These are phyloP conservation scores for Pocillopora grandis DNA, from an alignment of 92 coral and sea anemone genomes.

Conservation along the genomic window DNA sequence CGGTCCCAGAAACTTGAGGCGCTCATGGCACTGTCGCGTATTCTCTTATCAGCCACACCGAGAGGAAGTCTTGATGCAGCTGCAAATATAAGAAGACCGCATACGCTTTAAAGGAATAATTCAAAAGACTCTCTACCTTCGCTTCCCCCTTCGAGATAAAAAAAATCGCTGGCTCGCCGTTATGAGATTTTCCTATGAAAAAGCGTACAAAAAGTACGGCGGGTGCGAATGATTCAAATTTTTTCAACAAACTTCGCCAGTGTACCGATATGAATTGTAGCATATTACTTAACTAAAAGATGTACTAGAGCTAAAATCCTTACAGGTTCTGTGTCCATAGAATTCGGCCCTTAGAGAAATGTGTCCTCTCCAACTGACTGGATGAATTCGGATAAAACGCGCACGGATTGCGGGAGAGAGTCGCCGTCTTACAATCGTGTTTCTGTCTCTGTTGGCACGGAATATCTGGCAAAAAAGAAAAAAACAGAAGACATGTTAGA, in stretches of 20 bases:
- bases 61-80: constrained; percentile 70
- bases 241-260: too few species aligned
- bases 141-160: too few species aligned
- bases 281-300: too few species aligned
- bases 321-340: constrained; percentile 82
- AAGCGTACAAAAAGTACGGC: too few species aligned
- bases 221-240: too few species aligned
- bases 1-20: constrained; percentile 69
- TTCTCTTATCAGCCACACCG: constrained; percentile 78
- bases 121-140: too few species aligned
- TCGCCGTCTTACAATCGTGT: constrained; percentile 65
- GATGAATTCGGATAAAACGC: constrained; percentile 74
- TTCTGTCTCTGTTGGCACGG: constrained; percentile 74
- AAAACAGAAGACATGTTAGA: background rate
- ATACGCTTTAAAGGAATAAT: background rate
- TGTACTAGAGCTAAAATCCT: constrained; percentile 9
- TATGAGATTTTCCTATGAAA: too few species aligned
- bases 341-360: constrained; percentile 80
- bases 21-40: constrained; percentile 68
- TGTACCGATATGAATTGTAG: too few species aligned
- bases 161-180: too few species aligned
- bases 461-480: constrained; percentile 39
- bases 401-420: constrained; percentile 71
- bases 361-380: constrained; percentile 71
- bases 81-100: constrained; percentile 1